A percentile compares a stretch with the other conserved stretches of the same genome.
phyloP scores from a whole-genome alignment of 2,113 vertebrate species.

The Pionites leucogaster region DNA sequence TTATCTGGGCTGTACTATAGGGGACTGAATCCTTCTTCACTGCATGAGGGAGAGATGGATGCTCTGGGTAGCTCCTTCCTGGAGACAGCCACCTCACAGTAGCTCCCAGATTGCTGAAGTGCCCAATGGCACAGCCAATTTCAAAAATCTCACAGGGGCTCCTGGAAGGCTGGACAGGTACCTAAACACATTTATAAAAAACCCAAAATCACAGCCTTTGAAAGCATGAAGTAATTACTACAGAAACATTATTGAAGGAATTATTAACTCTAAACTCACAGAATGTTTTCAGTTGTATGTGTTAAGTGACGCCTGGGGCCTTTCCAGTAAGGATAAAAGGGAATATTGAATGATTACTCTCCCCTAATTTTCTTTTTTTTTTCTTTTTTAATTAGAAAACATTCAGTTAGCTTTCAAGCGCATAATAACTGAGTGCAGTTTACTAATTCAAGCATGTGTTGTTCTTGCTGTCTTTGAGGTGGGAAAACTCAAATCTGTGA shows the following conservation, averaged over 20 bases:
- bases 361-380: not conserved
- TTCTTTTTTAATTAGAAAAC: not conserved
- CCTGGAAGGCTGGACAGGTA: not conserved
- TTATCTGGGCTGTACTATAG: rapidly evolving
- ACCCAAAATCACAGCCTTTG: not conserved
- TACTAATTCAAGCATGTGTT: not conserved
- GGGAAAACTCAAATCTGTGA: not conserved
- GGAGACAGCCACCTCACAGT: rapidly evolving
- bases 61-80: not conserved
- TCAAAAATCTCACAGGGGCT: not conserved
- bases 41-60: not conserved
- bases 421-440: not conserved
- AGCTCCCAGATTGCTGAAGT: not conserved
- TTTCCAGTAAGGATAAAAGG: not conserved
- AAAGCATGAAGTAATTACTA: not conserved
- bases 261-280: not conserved
- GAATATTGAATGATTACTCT: not conserved
- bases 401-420: not conserved
- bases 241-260: not conserved
- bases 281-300: not conserved
- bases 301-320: not conserved
- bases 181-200: not conserved
- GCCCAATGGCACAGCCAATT: not conserved
- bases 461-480: not conserved
- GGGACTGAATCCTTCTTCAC: not conserved